A percentile compares a stretch with the other conserved stretches of the same genome.
Conservation (phyloP, 92 coral and sea anemone genomes). For the Hydrozoanthus gracilis region DNA sequence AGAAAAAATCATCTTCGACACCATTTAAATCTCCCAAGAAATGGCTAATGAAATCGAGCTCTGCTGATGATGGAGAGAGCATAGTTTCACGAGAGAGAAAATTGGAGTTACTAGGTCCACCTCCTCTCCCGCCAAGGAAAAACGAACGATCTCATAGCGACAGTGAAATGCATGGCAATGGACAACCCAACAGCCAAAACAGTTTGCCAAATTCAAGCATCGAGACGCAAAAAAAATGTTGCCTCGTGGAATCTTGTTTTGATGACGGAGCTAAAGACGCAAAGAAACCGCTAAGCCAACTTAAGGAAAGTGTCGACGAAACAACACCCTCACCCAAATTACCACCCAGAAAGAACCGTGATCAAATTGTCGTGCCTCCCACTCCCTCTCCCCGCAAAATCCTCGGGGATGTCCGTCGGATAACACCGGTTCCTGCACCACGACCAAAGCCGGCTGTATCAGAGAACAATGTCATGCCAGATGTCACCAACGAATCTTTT, state of each 20-base stretch:
- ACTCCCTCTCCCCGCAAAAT: constrained; percentile 22
- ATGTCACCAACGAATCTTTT: background rate
- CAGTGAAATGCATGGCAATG: constrained; percentile 3
- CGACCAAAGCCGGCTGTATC: constrained; percentile 7
- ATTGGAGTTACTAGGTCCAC: constrained; percentile 27
- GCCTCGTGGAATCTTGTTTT: background rate
- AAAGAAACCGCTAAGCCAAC: background rate
- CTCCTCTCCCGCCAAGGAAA: constrained; percentile 43
- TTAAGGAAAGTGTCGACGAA: background rate
- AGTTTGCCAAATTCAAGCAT: background rate
- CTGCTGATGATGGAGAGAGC: constrained; percentile 12
- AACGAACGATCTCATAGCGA: constrained; percentile 6
- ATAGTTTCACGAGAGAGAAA: background rate
- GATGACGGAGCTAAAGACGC: too few relatives aligned
- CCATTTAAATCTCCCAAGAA: constrained; percentile 33
- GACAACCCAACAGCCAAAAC: background rate
- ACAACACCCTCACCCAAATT: background rate
- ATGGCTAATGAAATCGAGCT: constrained; percentile 13
- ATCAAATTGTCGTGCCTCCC: background rate
- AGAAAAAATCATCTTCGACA: constrained; percentile 18
- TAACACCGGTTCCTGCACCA: constrained; percentile 41
- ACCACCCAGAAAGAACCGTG: constrained; percentile 38
- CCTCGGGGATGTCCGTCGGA: constrained; percentile 5
- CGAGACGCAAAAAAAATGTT: background rate
- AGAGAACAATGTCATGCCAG: background rate